Percentiles rank a stretch among this genome's conserved stretches.
Evolutionary conservation across 2,797 vertebrate genomes (phyloP).

Genomic region (Toxotes lorentzi): DNA sequence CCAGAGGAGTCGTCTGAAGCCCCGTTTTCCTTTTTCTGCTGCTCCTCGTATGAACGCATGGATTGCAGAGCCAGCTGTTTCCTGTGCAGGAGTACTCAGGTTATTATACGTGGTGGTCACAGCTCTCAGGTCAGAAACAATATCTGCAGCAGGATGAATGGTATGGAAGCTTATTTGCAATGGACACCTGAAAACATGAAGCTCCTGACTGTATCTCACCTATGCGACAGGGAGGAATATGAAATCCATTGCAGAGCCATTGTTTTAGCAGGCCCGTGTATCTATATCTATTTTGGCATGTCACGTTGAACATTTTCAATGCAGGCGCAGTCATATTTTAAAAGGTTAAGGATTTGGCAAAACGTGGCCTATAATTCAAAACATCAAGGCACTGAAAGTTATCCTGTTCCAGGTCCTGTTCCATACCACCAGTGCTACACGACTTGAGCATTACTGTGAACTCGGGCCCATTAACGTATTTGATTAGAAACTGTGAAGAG

Average conservation of each 20-base stretch:
- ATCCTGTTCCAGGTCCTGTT: not conserved
- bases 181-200: not conserved
- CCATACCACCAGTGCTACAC: not conserved
- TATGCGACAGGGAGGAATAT: constrained; percentile 8
- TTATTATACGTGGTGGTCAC: constrained; percentile 44
- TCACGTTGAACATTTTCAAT: not conserved
- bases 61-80: constrained; percentile 98
- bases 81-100: constrained; percentile 77
- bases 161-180: not conserved
- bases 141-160: constrained; percentile 9
- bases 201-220: constrained; percentile 3
- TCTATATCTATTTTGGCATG: not conserved
- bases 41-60: constrained; percentile 95
- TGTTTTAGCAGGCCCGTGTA: not conserved
- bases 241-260: not conserved
- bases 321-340: not conserved
- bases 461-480: constrained; percentile 15
- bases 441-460: not conserved
- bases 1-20: constrained; percentile 97
- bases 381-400: not conserved
- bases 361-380: not conserved
- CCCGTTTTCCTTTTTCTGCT: constrained; percentile 94
- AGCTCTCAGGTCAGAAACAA: constrained; percentile 36
- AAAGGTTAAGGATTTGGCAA: not conserved
- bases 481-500: constrained; percentile 36